Evolutionary conservation across 2,113 vertebrate species (phyloP), one percentile per base, ranked within the genome.

Genomic region (Ptychochromis oligacanthus): DNA sequence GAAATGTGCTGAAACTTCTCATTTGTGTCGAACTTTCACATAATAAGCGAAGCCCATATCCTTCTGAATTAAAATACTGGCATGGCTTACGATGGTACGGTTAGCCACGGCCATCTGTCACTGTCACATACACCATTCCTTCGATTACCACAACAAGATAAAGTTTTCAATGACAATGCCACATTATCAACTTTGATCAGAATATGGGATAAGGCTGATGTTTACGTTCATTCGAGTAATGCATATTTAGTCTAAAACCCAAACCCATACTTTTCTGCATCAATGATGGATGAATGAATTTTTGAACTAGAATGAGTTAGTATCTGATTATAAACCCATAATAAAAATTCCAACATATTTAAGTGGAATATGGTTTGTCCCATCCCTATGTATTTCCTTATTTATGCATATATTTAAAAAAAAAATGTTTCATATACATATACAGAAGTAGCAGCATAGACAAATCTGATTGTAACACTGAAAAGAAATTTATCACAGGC

Each of bases 51-150:
- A 64, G 40, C 85, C 40, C 77, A 74, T 12, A 15, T 80, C 72
- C 80, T n/a, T 38, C 2, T 67, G 83, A 77, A 67, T 34, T 43
- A 59, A 86, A 70, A 58, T 43, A 78, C 56, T 49, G 49, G 38
- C 31, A 13, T 17, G 18, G 34, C n/a, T 46, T 80, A 81, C 0
- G 12, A 9, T 26, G 40, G 31, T 58, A 2, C 5, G 67, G 56
- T 49, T 60, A 54, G 52, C 38, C 9, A 52, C 24, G 2, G 40
- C 81, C 81, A 90, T 84, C 81, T 82, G 64, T 62, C 64, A 31
- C 43, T 12, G 28, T 52, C 11, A 70, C 7, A 49, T 20, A 70
- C 24, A 49, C n/a, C 15, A 28, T n/a, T 26, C 40, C 61, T 0
- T 64, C 1, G 0, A 40, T 34, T 64, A 2, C 61, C 36, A 43